A percentile compares a stretch with the other conserved stretches of the same genome.
Evolutionary conservation across 2,797 vertebrate species (phyloP).

Genomic region (Uromys caudimaculatus): DNA sequence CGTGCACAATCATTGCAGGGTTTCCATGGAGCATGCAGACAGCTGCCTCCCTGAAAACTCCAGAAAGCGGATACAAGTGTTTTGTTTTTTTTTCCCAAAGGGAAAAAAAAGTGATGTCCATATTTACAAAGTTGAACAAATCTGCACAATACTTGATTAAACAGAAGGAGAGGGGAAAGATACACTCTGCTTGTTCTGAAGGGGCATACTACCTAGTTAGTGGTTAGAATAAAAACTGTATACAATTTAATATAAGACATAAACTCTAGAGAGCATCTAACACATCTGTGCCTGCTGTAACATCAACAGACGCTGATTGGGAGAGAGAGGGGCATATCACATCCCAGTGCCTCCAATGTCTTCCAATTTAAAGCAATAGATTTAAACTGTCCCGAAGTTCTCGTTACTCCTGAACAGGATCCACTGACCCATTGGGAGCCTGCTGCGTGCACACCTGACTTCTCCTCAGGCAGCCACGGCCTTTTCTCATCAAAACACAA

Average conservation of each 20-base stretch:
- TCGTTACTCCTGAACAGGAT: conserved; percentile 85
- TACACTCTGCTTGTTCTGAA: conserved; percentile 90
- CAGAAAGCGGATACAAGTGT: conserved; percentile 88
- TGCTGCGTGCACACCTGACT: conserved; percentile 81
- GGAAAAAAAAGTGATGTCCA: conserved; percentile 89
- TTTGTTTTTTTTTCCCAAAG: conserved; percentile 69
- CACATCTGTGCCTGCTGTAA: conserved; percentile 87
- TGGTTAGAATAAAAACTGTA: conserved; percentile 93
- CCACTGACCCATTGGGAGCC: conserved; percentile 84
- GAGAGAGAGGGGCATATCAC: conserved; percentile 86
- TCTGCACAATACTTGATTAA: conserved; percentile 91
- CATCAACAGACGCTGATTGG: conserved; percentile 88
- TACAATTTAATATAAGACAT: conserved; percentile 91
- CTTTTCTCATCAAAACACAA: conserved; percentile 88
- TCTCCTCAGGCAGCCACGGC: conserved; percentile 86
- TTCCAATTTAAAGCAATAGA: conserved; percentile 89
- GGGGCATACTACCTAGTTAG: conserved; percentile 92
- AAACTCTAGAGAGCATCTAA: conserved; percentile 90
- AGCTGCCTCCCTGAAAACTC: conserved; percentile 81
- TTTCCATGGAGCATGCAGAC: conserved; percentile 81
- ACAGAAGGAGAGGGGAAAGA: conserved; percentile 82
- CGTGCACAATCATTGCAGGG: conserved; percentile 85
- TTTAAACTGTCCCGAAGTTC: conserved; percentile 85
- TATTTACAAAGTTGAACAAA: conserved; percentile 92
- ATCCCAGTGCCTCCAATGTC: conserved; percentile 88